These are phyloP conservation scores for Drosophila niveifrons DNA, from an alignment of 2,888 invertebrate species.

Conservation along the genomic window DNA sequence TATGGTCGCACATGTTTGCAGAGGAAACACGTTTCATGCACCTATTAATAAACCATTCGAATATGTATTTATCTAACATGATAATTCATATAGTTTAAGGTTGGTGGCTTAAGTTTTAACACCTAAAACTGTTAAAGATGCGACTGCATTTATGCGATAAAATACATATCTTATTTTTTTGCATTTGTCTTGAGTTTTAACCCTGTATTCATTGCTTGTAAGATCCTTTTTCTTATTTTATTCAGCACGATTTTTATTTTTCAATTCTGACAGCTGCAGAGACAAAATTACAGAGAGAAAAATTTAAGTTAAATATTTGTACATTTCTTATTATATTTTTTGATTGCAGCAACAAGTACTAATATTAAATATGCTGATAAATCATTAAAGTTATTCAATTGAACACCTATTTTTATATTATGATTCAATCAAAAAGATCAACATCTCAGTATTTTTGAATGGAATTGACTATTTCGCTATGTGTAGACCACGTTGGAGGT, in stretches of 20 bases:
- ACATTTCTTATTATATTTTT: too few relatives aligned
- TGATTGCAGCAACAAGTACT: too few relatives aligned
- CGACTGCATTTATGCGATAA: neutral
- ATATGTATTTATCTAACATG: slow-evolving; percentile 21
- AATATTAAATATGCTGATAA: too few relatives aligned
- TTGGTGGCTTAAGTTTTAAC: neutral
- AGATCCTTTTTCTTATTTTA: neutral
- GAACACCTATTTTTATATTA: too few relatives aligned
- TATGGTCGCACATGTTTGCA: slow-evolving; percentile 31
- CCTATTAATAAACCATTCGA: slow-evolving; percentile 45
- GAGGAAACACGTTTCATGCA: slow-evolving; percentile 56
- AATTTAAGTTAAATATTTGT: too few relatives aligned
- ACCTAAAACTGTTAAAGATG: neutral
- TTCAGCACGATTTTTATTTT: neutral
- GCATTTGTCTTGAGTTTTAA: neutral
- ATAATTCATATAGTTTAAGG: slow-evolving; percentile 8
- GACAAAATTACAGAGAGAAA: too few relatives aligned
- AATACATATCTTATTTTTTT: neutral
- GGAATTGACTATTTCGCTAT: neutral
- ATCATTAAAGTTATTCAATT: too few relatives aligned
- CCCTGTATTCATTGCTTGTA: neutral
- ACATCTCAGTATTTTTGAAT: too few relatives aligned
- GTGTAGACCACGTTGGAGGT: slow-evolving; percentile 28
- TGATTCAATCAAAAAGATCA: too few relatives aligned
- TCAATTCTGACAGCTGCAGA: too few relatives aligned